phyloP scores from a whole-genome alignment of 1,140 invertebrate genomes.

The Nautilus pompilius region DNA sequence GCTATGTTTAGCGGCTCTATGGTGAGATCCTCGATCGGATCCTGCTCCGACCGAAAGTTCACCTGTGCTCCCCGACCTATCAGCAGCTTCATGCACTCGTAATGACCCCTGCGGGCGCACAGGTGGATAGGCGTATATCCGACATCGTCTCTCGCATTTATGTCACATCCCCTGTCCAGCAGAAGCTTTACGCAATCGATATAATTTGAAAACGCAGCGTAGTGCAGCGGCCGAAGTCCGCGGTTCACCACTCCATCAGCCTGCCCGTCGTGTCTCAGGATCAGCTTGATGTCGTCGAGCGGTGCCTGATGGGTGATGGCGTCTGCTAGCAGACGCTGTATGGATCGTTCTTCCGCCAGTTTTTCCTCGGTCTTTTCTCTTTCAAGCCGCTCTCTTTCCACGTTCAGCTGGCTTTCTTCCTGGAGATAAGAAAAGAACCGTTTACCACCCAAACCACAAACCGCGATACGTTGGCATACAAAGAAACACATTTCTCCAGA shows the following conservation, averaged over 20 bases:
- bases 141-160: slow-evolving; percentile 84
- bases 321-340: slow-evolving; percentile 81
- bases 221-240: slow-evolving; percentile 84
- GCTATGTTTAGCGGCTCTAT: slow-evolving; percentile 59
- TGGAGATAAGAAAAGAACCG: no score
- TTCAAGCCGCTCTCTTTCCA: neutral
- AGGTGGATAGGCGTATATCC: slow-evolving; percentile 87
- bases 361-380: neutral
- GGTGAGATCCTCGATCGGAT: slow-evolving; percentile 34
- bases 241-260: slow-evolving; percentile 57
- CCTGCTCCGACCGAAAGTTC: slow-evolving; percentile 62
- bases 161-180: slow-evolving; percentile 66
- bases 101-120: slow-evolving; percentile 77
- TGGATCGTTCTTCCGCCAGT: neutral
- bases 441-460: no score
- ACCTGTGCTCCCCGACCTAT: slow-evolving; percentile 76
- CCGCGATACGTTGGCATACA: no score
- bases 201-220: slow-evolving; percentile 83
- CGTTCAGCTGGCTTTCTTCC: no score
- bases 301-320: slow-evolving; percentile 83
- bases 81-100: slow-evolving; percentile 63
- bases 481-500: no score
- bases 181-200: slow-evolving; percentile 67
- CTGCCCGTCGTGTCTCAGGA: slow-evolving; percentile 35
- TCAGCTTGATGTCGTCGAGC: slow-evolving; percentile 70